Evolutionary conservation across 1,140 invertebrate genomes (phyloP), one percentile per base, ranked within the genome.

Genomic region (Ips nitidus): DNA sequence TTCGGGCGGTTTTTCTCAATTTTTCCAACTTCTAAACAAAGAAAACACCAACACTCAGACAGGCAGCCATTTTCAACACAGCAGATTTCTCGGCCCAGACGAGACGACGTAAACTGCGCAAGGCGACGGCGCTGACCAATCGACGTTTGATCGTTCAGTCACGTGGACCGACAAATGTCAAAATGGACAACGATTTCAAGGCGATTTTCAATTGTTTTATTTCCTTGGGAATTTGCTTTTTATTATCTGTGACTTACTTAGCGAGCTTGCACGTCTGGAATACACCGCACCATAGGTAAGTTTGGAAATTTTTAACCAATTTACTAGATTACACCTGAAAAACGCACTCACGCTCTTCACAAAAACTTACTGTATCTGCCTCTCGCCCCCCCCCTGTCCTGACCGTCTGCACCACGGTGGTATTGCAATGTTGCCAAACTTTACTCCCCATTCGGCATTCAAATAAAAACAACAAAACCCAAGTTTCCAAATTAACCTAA

Each of bases 231-330:
- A 85, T 89, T 76, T 92, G 91, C 81, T 81, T 93, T 70, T 81
- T 87, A 60, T 83, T 94, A 70, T 90, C 92, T 3, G 75, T 90
- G 68, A 81, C 87, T 40, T 95, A 92, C 83, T 90, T 95, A 65
- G 88, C 86, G 37, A 94, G 92, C 81, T 85, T 95, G 52, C 93
- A 94, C 79, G 84, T 94, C 60, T 94, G 93, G 92, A 89, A 86
- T 71, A 87, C 86, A 38, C 87, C 87, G 72, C 84, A 89, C 72
- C 84, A 85, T 82, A 90, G 89, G 89, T 91, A 87, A 80, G 73
- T 75, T 69, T 38, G 43, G 41, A 45, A n/a, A 64, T 67, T 73
- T 67, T 59, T 36, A 22, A 57, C 40, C 55, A 55, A 64, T 69
- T 62, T 50, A 56, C 39, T 55, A 39, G 2, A 63, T 41, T 39